These are phyloP conservation scores for Stratiomys singularior DNA, from an alignment of 2,888 invertebrate species.

Conservation along the genomic window DNA sequence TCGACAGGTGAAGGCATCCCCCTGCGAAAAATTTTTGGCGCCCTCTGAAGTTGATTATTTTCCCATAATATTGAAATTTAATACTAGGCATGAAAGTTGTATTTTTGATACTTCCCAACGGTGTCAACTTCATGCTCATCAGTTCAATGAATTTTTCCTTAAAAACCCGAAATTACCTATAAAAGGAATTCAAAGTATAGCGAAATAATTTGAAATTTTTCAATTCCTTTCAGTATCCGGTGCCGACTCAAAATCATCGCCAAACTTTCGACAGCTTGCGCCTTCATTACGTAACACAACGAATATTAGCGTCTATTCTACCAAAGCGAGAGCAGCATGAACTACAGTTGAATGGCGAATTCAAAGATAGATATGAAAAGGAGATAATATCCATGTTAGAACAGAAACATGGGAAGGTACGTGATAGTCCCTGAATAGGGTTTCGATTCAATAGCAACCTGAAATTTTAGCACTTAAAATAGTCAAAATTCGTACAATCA, in stretches of 20 bases:
- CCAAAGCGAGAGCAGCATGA: slow-evolving; percentile 53
- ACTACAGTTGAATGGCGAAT: slow-evolving; percentile 47
- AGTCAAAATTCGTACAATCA: too few relatives aligned
- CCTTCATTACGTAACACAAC: slow-evolving; percentile 57
- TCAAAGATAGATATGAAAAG: slow-evolving; percentile 56
- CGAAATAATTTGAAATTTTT: neutral
- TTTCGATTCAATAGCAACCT: neutral
- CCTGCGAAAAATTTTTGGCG: too few relatives aligned
- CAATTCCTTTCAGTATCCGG: slow-evolving; percentile 51
- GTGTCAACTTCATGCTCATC: too few relatives aligned
- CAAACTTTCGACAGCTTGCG: slow-evolving; percentile 53
- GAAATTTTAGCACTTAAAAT: too few relatives aligned
- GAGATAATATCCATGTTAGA: slow-evolving; percentile 57
- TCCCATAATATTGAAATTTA: too few relatives aligned
- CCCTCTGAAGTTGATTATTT: too few relatives aligned
- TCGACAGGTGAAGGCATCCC: too few relatives aligned
- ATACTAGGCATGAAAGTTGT: too few relatives aligned
- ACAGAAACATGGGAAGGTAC: slow-evolving; percentile 58
- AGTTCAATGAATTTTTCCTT: too few relatives aligned
- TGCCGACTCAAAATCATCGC: slow-evolving; percentile 47
- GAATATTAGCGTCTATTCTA: slow-evolving; percentile 57
- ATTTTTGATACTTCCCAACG: too few relatives aligned
- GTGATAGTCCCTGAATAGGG: slow-evolving; percentile 13
- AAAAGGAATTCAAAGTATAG: too few relatives aligned
- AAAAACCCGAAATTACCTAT: too few relatives aligned